phyloP scores from a whole-genome alignment of 2,797 vertebrate species.

The Taeniopygia guttata region DNA sequence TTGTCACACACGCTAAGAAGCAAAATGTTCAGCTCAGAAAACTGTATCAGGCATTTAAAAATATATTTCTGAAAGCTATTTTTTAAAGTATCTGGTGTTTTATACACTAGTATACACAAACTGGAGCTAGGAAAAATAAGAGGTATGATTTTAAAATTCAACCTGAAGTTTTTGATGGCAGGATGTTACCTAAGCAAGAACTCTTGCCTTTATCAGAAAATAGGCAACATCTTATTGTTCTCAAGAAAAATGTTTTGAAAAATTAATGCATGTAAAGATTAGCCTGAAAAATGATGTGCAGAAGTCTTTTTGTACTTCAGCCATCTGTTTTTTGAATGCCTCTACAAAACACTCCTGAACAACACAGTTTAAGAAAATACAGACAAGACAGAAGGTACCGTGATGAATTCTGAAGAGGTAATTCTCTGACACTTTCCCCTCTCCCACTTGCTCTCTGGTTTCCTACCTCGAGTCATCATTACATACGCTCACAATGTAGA shows the following conservation, averaged over 20 bases:
- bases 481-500: not conserved
- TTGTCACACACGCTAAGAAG: not conserved
- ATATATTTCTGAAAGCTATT: not conserved
- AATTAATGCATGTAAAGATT: not conserved
- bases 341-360: not conserved
- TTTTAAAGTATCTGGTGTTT: not conserved
- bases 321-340: not conserved
- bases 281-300: not conserved
- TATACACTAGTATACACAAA: not conserved
- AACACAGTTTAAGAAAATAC: not conserved
- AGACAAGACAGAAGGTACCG: not conserved
- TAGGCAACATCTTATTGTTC: not conserved
- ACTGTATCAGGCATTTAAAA: not conserved
- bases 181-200: not conserved
- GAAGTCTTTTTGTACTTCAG: not conserved
- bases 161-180: not conserved
- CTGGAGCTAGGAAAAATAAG: not conserved
- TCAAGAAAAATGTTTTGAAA: not conserved
- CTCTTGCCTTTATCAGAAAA: not conserved
- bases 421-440: not conserved
- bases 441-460: not conserved
- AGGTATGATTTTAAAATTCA: not conserved
- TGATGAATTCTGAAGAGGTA: not conserved
- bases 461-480: not conserved
- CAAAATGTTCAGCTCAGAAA: not conserved